These are phyloP conservation scores for Acanthaster planci DNA, from an alignment of 35 echinoderm and acorn worm species.

Conservation along the genomic window DNA sequence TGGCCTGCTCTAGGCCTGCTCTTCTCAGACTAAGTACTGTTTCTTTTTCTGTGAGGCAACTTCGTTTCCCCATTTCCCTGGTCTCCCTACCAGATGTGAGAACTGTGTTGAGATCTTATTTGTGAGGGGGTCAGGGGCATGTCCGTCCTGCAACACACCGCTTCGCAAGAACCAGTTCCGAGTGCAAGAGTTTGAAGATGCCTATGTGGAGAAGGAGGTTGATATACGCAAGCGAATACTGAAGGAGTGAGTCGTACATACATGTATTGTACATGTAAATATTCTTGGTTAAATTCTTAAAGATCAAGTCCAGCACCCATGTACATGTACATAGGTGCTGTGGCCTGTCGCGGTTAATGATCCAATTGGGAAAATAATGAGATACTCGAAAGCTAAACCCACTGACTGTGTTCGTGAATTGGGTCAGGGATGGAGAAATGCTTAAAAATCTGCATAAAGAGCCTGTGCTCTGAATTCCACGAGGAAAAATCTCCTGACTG, in stretches of 20 bases:
- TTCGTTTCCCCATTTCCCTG: background rate
- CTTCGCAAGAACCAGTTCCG: conserved; percentile 87
- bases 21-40: background rate
- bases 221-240: conserved; percentile 86
- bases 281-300: too few relatives aligned
- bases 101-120: conserved; percentile 94
- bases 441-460: too few relatives aligned
- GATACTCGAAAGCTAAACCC: too few relatives aligned
- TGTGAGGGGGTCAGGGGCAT: conserved; percentile 78
- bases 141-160: conserved; percentile 88
- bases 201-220: conserved; percentile 82
- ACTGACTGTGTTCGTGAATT: too few relatives aligned
- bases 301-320: too few relatives aligned
- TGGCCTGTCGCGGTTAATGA: too few relatives aligned
- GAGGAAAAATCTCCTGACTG: too few relatives aligned
- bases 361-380: too few relatives aligned
- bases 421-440: too few relatives aligned
- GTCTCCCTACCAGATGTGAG: conserved; percentile 69
- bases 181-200: conserved; percentile 91
- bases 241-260: conserved; percentile 77
- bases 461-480: too few relatives aligned
- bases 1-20: background rate
- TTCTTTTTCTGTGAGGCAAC: background rate
- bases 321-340: too few relatives aligned
- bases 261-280: background rate